Conservation (phyloP, 2,113 vertebrate species). For the Chrysemys picta region DNA sequence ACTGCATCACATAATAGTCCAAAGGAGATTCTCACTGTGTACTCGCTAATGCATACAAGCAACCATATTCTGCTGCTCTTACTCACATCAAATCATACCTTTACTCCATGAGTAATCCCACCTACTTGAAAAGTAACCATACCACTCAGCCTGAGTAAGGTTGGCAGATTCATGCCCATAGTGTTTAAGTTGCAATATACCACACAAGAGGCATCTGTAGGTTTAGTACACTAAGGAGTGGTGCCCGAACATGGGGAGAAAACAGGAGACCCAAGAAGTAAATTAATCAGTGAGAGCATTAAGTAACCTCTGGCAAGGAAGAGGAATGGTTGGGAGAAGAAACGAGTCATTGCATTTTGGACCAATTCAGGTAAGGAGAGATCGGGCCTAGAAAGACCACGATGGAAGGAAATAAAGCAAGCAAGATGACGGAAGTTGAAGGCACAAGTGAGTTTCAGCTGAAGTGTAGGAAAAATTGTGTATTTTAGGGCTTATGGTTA, state of each 20-base stretch:
- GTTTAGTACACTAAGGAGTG: conserved; percentile 14
- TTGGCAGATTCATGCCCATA: conserved; percentile 32
- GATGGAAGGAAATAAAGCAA: neutral
- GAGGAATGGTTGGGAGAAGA: conserved; percentile 59
- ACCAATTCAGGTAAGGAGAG: neutral
- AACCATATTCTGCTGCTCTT: neutral
- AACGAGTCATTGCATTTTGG: neutral
- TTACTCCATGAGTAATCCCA: conserved; percentile 22
- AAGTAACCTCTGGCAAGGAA: conserved; percentile 55
- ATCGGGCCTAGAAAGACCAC: neutral
- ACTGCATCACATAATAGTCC: neutral
- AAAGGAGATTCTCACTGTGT: neutral
- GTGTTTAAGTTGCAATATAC: neutral
- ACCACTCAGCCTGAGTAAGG: neutral
- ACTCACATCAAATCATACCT: conserved; percentile 3
- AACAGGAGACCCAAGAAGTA: neutral
- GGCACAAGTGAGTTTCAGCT: neutral
- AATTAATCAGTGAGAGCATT: conserved; percentile 31
- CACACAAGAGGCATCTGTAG: conserved; percentile 11
- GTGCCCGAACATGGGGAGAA: conserved; percentile 33
- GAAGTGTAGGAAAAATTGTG: neutral
- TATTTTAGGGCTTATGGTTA: neutral
- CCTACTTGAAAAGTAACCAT: neutral
- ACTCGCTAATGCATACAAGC: neutral
- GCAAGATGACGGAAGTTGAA: neutral